A percentile compares a stretch with the other conserved stretches of the same genome.
These are phyloP conservation scores for Trachemys scripta DNA, from an alignment of 2,113 vertebrate genomes.

Conservation along the genomic window DNA sequence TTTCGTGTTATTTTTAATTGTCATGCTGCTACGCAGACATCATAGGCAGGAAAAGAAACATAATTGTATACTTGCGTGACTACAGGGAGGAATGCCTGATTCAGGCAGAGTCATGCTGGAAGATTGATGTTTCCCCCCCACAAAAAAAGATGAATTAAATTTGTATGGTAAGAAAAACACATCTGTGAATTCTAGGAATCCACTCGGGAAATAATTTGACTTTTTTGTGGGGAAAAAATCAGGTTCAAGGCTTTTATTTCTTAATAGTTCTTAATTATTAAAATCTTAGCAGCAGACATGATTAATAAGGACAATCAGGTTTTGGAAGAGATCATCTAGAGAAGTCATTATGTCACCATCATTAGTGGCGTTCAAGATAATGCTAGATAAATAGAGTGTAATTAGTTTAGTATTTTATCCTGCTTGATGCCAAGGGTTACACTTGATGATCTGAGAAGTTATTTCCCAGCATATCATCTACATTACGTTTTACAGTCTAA, in stretches of 20 bases:
- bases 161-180: background rate
- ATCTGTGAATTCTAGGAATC: background rate
- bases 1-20: constrained; percentile 2
- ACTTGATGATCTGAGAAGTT: constrained; percentile 1
- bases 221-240: background rate
- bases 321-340: background rate
- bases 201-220: background rate
- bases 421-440: background rate
- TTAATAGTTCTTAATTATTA: background rate
- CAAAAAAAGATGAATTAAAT: background rate
- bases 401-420: constrained; percentile 34
- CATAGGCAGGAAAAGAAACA: background rate
- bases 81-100: background rate
- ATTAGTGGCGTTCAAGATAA: background rate
- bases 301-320: background rate
- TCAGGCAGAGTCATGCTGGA: background rate
- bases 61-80: background rate
- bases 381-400: background rate
- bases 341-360: constrained; percentile 6
- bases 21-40: constrained; percentile 10
- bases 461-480: background rate
- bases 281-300: background rate
- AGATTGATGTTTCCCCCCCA: background rate
- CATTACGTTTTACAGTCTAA: background rate
- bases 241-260: constrained; percentile 10